Base-by-base conservation (phyloP, 2,797 vertebrate species). In the Sebastes itinus region DNA sequence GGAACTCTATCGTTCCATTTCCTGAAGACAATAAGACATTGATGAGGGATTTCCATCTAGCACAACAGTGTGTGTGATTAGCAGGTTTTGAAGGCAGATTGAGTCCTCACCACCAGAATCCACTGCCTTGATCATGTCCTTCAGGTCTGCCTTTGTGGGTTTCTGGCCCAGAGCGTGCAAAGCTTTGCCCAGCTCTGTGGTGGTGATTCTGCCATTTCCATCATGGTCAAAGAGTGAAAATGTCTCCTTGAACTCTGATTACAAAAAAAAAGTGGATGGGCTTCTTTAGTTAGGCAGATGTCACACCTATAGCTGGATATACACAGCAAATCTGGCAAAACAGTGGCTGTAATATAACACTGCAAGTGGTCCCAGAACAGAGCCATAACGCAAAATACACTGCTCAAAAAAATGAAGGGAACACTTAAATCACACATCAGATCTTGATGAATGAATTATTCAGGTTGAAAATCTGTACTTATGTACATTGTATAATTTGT, bases 191-290 rank as follows among this genome's bases (percentile, higher is more conserved):
- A 99, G 91, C 91, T 99, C 98, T 97, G 98, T 99, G 88, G 98
- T 99, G 90, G 98, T 99, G 95, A 99, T 99, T 94, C 98, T 99
- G 87, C 98, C 98, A 94, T 99, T 98, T 62, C 98, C 98, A 88
- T 99, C 98, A 95, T 99, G 99, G 93, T 99, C 98, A 94, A 99
- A 99, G 95, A 99, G 97, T 92, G 98, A 99, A 93, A 99, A 99
- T 13, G 98, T 98, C 97, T 99, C 97, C 96, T 99, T 99, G 96
- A 99, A 99, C 87, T 99, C 98, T 99, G 93, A 35, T 81, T 35
- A 66, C 0, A 72, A 60, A 28, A 69, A 18, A 46, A 52, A 49
- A 28, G 22, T 9, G 13, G 1, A 46, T 20, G 2, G 8, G 13
- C 7, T 55, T 66, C n/a, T 76, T 86, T 30, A 86, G 58, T 30